phyloP scores from a whole-genome alignment of 2,113 vertebrate genomes.

The Onychorhynchus coronatus region DNA sequence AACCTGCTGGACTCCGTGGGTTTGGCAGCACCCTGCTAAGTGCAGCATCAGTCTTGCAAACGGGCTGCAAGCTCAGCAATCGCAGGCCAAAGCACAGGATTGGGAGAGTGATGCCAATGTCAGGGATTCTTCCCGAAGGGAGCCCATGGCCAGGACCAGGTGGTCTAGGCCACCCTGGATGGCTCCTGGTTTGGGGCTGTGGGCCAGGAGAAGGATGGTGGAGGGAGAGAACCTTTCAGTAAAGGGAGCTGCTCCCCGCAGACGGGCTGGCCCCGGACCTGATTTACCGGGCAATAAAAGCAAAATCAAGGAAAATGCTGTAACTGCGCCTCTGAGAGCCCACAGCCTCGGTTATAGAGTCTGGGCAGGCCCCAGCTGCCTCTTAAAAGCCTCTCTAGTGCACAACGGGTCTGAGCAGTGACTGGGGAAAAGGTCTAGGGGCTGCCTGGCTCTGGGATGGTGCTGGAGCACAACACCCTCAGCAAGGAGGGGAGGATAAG shows the following conservation, averaged over 20 bases:
- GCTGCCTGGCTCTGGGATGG: neutral
- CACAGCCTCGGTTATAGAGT: neutral
- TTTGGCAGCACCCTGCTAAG: slow-evolving; percentile 42
- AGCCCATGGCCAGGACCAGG: neutral
- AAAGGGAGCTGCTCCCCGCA: neutral
- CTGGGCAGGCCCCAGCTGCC: neutral
- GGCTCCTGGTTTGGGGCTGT: neutral
- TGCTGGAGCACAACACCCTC: neutral
- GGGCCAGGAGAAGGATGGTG: neutral
- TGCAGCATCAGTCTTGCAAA: neutral
- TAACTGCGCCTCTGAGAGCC: neutral
- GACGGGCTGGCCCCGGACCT: fast-evolving
- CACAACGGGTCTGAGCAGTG: neutral
- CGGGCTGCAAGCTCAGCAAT: neutral
- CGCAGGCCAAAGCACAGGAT: neutral
- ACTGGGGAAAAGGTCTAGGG: neutral
- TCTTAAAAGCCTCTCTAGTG: neutral
- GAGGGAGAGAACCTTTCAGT: neutral
- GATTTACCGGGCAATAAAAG: neutral
- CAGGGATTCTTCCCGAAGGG: neutral
- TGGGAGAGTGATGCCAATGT: fast-evolving
- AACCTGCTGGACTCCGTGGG: neutral
- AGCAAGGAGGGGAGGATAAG: neutral
- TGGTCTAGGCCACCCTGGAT: neutral
- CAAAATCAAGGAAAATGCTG: neutral